Evolutionary conservation across 1,140 invertebrate species (phyloP), one percentile per base, ranked within the genome.

Genomic region (Lepidurus packardi): DNA sequence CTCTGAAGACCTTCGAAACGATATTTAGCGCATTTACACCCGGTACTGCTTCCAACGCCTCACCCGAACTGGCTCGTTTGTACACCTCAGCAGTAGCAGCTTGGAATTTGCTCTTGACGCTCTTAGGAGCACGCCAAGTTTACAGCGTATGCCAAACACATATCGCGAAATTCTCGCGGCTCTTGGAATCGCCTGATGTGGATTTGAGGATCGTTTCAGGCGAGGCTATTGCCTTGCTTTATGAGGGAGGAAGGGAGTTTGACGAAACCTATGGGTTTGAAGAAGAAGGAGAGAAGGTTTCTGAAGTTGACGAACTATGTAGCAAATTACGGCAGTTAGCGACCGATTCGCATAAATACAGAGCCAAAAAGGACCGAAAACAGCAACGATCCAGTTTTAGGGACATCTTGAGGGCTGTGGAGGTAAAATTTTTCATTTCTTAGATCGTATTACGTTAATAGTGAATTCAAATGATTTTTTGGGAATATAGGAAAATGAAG

Each of bases 301-400:
- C 88, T 1, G 80, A 84, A 9, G 81, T 87, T 24, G 83, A 86
- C n/a, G 78, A 79, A 11, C 81, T 89, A 1, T 85, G 85, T 81
- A 83, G 84, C 25, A 86, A 85, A 82, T 87, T 98, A 41, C 90
- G 90, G 73, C 88, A 92, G 81, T 87, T 98, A 76, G 93, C 96
- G 10, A 95, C 93, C 0, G 96, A 98, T 86, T 95, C 93, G 13
- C 92, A 96, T 82, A 98, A 98, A 86, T 96, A 90, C 83, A 88
- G 94, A 76, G 94, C 95, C 8, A 98, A 98, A 84, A 94, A 96
- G 81, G 96, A 98, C 85, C 88, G 95, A 43, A 94, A 95, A 85
- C 90, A 93, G 80, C 96, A 98, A 84, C 87, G 95, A 7, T 95
- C 95, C 13, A 95, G 92, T 80, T 98, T 98, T 85, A 87, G 96